Conservation (phyloP, 2,113 vertebrate species). For the Gadus chalcogrammus region DNA sequence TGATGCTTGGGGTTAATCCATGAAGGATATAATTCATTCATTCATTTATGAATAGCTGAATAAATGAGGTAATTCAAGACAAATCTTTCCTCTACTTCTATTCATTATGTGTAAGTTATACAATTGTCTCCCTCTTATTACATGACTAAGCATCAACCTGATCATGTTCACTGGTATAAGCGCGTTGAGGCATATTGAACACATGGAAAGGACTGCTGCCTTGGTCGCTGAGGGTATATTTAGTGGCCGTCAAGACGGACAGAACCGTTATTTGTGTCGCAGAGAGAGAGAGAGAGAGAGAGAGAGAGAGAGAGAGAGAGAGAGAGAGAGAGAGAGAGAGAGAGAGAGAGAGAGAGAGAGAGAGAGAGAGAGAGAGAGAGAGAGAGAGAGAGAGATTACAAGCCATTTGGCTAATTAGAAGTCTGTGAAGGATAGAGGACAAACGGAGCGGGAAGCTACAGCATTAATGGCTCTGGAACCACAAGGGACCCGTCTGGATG, state of each 20-base stretch:
- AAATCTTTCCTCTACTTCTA: no score
- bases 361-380: no score
- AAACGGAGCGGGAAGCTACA: background rate
- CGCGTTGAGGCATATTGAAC: background rate
- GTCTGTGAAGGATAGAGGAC: slow-evolving; percentile 33
- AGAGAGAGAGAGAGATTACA: slow-evolving; percentile 19
- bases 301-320: no score
- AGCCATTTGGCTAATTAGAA: slow-evolving; percentile 52
- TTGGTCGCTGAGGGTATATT: slow-evolving; percentile 1
- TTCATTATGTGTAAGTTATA: no score
- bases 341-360: no score
- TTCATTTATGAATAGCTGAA: background rate
- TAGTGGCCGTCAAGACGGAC: slow-evolving; percentile 14
- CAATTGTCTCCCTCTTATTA: background rate
- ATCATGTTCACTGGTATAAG: no score
- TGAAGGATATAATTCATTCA: background rate
- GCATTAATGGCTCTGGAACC: no score
- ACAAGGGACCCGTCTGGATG: no score
- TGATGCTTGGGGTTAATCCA: no score
- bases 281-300: background rate
- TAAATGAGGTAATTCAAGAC: no score
- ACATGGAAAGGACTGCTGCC: slow-evolving; percentile 3
- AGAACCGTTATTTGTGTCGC: slow-evolving; percentile 31
- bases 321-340: no score
- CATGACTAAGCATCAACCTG: background rate